Evolutionary conservation across 2,888 invertebrate species (phyloP), one percentile per base, ranked within the genome.

Genomic region (Hymenopus coronatus): DNA sequence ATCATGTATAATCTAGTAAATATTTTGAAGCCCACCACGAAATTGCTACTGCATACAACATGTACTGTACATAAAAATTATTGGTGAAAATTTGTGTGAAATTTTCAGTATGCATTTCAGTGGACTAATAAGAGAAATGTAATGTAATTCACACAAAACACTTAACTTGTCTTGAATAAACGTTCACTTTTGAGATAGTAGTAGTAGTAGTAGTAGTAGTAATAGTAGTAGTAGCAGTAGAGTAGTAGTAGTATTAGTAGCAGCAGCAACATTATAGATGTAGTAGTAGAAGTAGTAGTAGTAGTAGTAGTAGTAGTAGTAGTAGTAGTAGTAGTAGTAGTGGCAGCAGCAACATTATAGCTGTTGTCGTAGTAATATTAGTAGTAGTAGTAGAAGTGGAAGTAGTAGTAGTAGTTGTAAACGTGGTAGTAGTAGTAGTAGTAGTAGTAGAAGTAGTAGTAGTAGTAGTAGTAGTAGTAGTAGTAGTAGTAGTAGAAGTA

Each of bases 131-230:
- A n/a, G n/a, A n/a, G n/a, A n/a, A n/a, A n/a, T n/a, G n/a, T n/a
- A n/a, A n/a, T n/a, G n/a, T n/a, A n/a, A n/a, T n/a, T n/a, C n/a
- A n/a, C n/a, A n/a, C n/a, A n/a, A n/a, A n/a, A n/a, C n/a, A n/a
- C n/a, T n/a, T n/a, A n/a, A n/a, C n/a, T n/a, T n/a, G n/a, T n/a
- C n/a, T n/a, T n/a, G n/a, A n/a, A n/a, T n/a, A n/a, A n/a, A n/a
- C n/a, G n/a, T n/a, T n/a, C n/a, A n/a, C n/a, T n/a, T n/a, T n/a
- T n/a, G n/a, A n/a, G n/a, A n/a, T 83, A 83, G 83, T 83, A 83
- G 83, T 83, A 83, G 83, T 83, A 83, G 83, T 83, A 83, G 83
- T 83, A 83, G 83, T 83, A 83, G 83, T 83, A 83, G 83, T 83
- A 83, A 12, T 83, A 83, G 83, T 83, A 83, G 83, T 83, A 83